These are phyloP conservation scores for Adelges cooleyi DNA, from an alignment of 1,140 invertebrate species.

Conservation along the genomic window DNA sequence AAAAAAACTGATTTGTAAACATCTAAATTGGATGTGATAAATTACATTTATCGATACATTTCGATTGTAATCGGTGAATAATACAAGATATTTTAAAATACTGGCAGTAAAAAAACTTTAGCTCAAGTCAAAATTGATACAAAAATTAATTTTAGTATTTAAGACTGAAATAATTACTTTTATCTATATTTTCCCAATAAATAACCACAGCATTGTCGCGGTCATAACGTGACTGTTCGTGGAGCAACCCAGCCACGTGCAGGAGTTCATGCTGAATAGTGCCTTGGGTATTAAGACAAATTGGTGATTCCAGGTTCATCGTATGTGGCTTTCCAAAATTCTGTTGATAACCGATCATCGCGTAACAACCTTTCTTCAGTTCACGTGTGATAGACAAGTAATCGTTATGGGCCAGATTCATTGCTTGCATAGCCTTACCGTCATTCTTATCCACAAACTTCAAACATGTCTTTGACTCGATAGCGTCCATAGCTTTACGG, in stretches of 20 bases:
- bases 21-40: too few species aligned
- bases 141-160: neutral
- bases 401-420: slow-evolving; percentile 30
- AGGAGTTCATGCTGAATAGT: slow-evolving; percentile 41
- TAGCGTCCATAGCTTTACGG: slow-evolving; percentile 30
- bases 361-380: slow-evolving; percentile 33
- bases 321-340: slow-evolving; percentile 27
- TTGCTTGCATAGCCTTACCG: slow-evolving; percentile 25
- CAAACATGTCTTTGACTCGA: slow-evolving; percentile 38
- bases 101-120: neutral
- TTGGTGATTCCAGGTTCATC: slow-evolving; percentile 34
- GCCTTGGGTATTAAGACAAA: slow-evolving; percentile 37
- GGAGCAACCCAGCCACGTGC: slow-evolving; percentile 41
- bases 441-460: slow-evolving; percentile 37
- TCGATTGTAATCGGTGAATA: too few species aligned
- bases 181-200: slow-evolving; percentile 41
- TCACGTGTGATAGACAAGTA: slow-evolving; percentile 36
- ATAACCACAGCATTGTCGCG: slow-evolving; percentile 40
- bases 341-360: slow-evolving; percentile 33
- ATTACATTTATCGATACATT: too few species aligned
- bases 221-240: slow-evolving; percentile 41
- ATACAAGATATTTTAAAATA: too few species aligned
- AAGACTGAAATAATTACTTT: slow-evolving; percentile 36
- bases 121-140: neutral
- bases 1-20: too few species aligned